Evolutionary conservation across 2,888 invertebrate species (phyloP).

Genomic region (Callinectes sapidus): DNA sequence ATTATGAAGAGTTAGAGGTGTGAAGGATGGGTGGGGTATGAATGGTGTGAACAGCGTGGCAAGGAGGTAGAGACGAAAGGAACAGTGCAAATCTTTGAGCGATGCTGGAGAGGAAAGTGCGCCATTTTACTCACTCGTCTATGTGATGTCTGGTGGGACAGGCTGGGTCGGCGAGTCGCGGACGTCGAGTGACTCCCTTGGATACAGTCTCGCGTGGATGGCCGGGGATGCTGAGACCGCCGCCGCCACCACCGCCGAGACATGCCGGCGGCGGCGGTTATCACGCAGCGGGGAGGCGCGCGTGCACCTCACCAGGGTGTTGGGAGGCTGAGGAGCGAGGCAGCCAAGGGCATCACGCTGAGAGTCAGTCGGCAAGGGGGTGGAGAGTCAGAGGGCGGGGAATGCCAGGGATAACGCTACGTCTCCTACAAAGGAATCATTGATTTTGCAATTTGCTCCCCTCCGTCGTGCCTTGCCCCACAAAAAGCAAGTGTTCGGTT

Average conservation of each 20-base stretch:
- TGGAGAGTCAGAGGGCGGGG: not conserved
- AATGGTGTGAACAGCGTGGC: not conserved
- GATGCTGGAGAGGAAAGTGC: not conserved
- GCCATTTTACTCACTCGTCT: not conserved
- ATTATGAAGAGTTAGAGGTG: not conserved
- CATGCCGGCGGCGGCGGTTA: constrained; percentile 4
- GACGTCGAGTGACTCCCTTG: constrained; percentile 13
- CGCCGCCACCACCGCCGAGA: not conserved
- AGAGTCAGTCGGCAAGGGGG: not conserved
- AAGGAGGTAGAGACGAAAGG: not conserved
- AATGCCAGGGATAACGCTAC: constrained; percentile 12
- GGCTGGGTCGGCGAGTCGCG: not conserved
- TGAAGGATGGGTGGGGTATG: not conserved
- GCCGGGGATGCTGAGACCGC: not conserved
- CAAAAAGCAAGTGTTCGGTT: constrained; percentile 16
- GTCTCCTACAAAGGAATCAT: constrained; percentile 30
- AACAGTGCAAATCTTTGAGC: not conserved
- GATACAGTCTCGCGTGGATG: constrained; percentile 32
- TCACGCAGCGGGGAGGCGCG: constrained; percentile 34
- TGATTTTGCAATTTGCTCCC: constrained; percentile 32
- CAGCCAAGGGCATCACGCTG: constrained; percentile 10
- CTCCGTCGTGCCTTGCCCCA: not conserved
- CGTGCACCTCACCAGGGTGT: constrained; percentile 7
- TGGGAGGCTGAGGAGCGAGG: constrained; percentile 20
- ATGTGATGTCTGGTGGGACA: not conserved